Evolutionary conservation across 2,113 vertebrate genomes (phyloP).

Genomic region (Orientallactaga bullata): DNA sequence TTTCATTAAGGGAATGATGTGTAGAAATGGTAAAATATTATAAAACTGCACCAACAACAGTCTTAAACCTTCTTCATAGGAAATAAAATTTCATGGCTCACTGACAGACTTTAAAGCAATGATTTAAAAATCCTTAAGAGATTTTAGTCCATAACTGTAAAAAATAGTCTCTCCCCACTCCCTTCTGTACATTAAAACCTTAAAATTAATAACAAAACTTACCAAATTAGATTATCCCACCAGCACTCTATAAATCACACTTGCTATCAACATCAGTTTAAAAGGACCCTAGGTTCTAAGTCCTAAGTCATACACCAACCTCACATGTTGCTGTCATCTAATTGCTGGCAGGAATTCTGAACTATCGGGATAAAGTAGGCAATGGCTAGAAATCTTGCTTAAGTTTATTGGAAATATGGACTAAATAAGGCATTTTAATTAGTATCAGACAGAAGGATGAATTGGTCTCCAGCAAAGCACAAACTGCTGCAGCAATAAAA

Average conservation of each 20-base stretch:
- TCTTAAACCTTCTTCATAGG: background rate
- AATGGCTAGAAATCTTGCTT: conserved; percentile 56
- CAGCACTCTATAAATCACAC: background rate
- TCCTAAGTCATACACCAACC: background rate
- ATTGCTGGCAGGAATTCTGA: conserved; percentile 61
- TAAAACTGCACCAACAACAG: background rate
- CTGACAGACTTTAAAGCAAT: background rate
- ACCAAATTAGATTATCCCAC: background rate
- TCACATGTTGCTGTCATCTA: background rate
- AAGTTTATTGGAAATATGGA: conserved; percentile 68
- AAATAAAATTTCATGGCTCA: background rate
- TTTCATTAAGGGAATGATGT: background rate
- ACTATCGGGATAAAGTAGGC: conserved; percentile 65
- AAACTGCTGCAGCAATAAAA: conserved; percentile 76
- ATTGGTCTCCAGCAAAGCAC: conserved; percentile 72
- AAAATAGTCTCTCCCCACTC: background rate
- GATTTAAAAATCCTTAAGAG: background rate
- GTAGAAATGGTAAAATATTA: background rate
- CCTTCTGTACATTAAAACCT: conserved; percentile 11
- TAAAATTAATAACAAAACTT: conserved; percentile 12
- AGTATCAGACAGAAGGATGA: conserved; percentile 71
- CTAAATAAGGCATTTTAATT: conserved; percentile 77
- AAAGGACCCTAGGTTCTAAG: background rate
- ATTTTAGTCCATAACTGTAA: background rate
- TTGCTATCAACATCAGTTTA: background rate